phyloP scores from a whole-genome alignment of 2,797 vertebrate genomes.

The Naso thynnoides region DNA sequence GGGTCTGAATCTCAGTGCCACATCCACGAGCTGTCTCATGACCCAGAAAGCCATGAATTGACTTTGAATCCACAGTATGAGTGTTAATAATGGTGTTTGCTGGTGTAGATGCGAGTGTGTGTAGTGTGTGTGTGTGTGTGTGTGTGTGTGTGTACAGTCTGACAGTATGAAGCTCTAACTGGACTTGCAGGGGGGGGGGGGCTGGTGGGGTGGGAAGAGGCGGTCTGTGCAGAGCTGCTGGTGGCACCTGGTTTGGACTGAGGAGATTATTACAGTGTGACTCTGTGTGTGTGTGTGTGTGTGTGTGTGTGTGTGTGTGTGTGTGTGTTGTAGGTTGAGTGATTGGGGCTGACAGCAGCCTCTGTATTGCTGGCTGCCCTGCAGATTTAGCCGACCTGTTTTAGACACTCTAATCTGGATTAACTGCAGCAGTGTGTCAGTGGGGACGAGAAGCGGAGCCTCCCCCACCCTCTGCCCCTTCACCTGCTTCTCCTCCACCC shows the following conservation, averaged over 20 bases:
- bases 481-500: slow-evolving; percentile 56
- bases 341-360: slow-evolving; percentile 87
- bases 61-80: not conserved
- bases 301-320: slow-evolving; percentile 42
- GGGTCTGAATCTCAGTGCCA: too few species aligned
- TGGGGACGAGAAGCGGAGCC: slow-evolving; percentile 73
- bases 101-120: slow-evolving; percentile 2
- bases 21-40: too few species aligned
- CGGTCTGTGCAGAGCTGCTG: slow-evolving; percentile 57
- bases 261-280: slow-evolving; percentile 65
- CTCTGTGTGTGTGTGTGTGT: slow-evolving; percentile 47
- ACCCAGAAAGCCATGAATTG: not conserved
- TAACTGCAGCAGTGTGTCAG: slow-evolving; percentile 86
- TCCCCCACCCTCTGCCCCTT: slow-evolving; percentile 66
- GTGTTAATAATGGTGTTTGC: not conserved
- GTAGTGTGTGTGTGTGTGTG: slow-evolving; percentile 6
- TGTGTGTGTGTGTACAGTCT: not conserved
- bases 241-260: slow-evolving; percentile 74
- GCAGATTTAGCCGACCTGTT: slow-evolving; percentile 87
- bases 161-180: slow-evolving; percentile 11
- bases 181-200: slow-evolving; percentile 10
- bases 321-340: slow-evolving; percentile 70
- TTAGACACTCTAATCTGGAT: slow-evolving; percentile 90
- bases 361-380: slow-evolving; percentile 85
- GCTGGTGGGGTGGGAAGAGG: slow-evolving; percentile 29